Base-by-base conservation (phyloP, 2,113 vertebrate species). In the Anolis sagrei region DNA sequence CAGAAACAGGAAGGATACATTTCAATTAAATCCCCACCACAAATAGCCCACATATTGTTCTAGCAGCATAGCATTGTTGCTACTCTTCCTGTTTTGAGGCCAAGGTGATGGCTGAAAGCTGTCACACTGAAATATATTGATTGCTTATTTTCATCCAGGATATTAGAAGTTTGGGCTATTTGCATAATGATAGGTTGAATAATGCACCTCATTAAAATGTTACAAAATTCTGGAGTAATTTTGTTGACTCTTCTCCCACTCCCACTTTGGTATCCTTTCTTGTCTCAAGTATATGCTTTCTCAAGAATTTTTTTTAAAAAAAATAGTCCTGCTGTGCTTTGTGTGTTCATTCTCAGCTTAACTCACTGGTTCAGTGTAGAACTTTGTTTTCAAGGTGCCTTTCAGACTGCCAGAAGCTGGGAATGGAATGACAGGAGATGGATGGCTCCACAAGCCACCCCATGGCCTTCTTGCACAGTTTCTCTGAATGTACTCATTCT, bases 21-120 rank as follows among this genome's bases (percentile, higher is more conserved):
- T 95, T 89, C 90, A 89, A 91, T 87, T 88, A 86, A 88, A 89
- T 81, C 39, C 64, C 18, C 29, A 11, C 54, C 18, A 58, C 11
- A 58, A 58, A 58, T 58, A 58, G 18, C 16, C 2, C 10, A 36
- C 1, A 32, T 88, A 79, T 81, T 75, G 62, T 89, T 82, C 81
- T 77, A 64, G n/a, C 5, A 83, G 7, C 23, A 88, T 73, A 29
- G 13, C 73, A 0, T 78, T 90, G 44, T n/a, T 83, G 36, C 79
- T 64, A 7, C 74, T 88, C 4, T 86, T 36, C 14, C 79, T 68
- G 61, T 32, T 25, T 51, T 58, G 75, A 16, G n/a, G 18, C 18
- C n/a, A 88, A 27, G 0, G 1, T 90, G 36, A 77, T 87, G 70
- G 61, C 72, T 81, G 34, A 58, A 29, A 1, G 16, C 7, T 79